Evolutionary conservation across 2,888 invertebrate genomes (phyloP).

Genomic region (Odontomyia ornata): DNA sequence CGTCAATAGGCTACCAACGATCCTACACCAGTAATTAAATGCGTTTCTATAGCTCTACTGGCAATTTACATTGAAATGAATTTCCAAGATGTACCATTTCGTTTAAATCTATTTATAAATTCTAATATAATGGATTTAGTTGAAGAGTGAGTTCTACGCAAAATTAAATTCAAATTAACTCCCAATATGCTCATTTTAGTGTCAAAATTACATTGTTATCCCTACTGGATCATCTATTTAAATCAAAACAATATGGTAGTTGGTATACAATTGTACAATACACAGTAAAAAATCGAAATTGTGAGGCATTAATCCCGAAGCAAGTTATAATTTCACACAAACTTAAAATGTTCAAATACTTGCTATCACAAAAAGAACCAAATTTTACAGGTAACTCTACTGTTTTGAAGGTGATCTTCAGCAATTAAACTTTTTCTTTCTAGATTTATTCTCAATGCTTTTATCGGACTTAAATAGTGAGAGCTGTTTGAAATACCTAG

Average conservation of each 20-base stretch:
- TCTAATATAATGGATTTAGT: not conserved
- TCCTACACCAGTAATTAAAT: constrained; percentile 56
- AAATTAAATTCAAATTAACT: constrained; percentile 8
- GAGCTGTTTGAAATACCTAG: constrained; percentile 56
- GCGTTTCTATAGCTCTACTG: constrained; percentile 58
- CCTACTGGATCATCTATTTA: constrained; percentile 59
- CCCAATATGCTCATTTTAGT: too few species aligned
- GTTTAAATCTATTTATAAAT: constrained; percentile 32
- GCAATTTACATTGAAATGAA: constrained; percentile 55
- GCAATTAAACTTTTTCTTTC: too few species aligned
- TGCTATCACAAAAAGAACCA: constrained; percentile 58
- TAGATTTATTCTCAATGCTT: constrained; percentile 60
- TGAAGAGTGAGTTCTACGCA: not conserved
- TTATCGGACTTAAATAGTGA: constrained; percentile 56
- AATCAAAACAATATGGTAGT: constrained; percentile 59
- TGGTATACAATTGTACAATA: constrained; percentile 61
- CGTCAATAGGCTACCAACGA: constrained; percentile 52
- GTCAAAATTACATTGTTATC: constrained; percentile 57
- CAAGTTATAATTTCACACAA: constrained; percentile 57
- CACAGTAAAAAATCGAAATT: constrained; percentile 58
- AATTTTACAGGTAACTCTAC: constrained; percentile 58
- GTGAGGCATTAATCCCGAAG: constrained; percentile 55
- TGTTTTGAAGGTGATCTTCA: not conserved
- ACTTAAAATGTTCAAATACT: constrained; percentile 58
- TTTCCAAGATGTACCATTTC: constrained; percentile 53